These are phyloP conservation scores for Ascidia mentula DNA, from an alignment of 23 tunicate species.

Conservation along the genomic window DNA sequence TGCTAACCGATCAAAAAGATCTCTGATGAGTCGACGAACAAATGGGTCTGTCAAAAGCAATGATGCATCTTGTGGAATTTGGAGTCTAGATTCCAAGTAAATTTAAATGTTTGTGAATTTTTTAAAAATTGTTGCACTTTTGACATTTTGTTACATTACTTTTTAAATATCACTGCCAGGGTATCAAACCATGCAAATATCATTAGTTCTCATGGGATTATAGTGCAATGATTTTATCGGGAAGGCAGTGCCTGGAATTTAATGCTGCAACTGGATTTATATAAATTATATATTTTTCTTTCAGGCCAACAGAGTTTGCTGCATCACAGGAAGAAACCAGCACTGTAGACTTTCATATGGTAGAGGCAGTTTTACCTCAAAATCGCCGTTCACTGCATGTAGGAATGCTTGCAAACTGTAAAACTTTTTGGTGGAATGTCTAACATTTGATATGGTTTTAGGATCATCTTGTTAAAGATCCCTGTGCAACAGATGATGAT, in stretches of 20 bases:
- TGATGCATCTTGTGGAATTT: slow-evolving; percentile 3
- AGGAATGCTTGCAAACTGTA: too few relatives aligned
- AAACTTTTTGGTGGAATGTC: too few relatives aligned
- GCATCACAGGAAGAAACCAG: slow-evolving; percentile 21
- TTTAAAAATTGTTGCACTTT: too few relatives aligned
- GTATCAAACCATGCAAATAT: too few relatives aligned
- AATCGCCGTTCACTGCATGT: background rate
- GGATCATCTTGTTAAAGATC: background rate
- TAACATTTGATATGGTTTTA: too few relatives aligned
- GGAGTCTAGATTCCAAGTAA: slow-evolving; percentile 17
- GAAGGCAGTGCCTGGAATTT: too few relatives aligned
- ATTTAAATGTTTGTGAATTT: background rate
- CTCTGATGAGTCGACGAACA: background rate
- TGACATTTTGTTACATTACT: too few relatives aligned
- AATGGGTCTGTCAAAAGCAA: slow-evolving; percentile 2
- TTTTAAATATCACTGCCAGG: too few relatives aligned
- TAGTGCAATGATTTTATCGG: too few relatives aligned
- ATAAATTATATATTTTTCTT: too few relatives aligned
- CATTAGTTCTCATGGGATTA: too few relatives aligned
- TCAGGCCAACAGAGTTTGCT: slow-evolving; percentile 16
- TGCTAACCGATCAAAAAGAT: background rate
- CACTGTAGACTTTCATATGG: slow-evolving; percentile 24
- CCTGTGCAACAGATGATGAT: slow-evolving; percentile 19
- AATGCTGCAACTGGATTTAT: too few relatives aligned
- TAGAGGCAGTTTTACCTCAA: slow-evolving; percentile 33